Evolutionary conservation across 2,888 invertebrate species (phyloP), one percentile per base, ranked within the genome.

Genomic region (Lithodes maja): DNA sequence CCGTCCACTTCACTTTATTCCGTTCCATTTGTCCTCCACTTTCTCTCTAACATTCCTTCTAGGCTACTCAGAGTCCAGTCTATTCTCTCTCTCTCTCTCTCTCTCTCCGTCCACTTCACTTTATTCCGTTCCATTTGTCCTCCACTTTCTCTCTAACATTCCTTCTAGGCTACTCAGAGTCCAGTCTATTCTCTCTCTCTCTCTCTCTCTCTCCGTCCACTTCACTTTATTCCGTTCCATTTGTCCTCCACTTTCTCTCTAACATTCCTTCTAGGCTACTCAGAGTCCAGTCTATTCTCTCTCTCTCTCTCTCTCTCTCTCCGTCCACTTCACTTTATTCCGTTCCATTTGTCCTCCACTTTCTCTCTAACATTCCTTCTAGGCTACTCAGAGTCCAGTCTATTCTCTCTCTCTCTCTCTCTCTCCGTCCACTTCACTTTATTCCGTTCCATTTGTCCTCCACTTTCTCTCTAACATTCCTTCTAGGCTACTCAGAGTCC

Each of bases 41-140:
- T 71, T 17, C 71, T 71, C 71, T 71, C 71, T 15, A 71, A 3
- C 12, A 9, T 61, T 12, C 71, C 17, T 71, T 17, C 71, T n/a
- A 5, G 9, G 3, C 71, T 71, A 71, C 17, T 5, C 17, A 71
- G 9, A 71, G n/a, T 71, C 15, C 15, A n/a, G 3, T 71, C 71
- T n/a, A 3, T n/a, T 71, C 71, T 71, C 17, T 71, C 71, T 71
- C n/a, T 71, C 71, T 71, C 71, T 71, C 15, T n/a, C 71, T 9
- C 15, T 71, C 15, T 17, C 71, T 15, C 3, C 71, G 3, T 71
- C 15, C 3, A 5, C 71, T 71, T 71, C 3, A 12, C n/a, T 71
- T 71, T 71, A 3, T 17, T 15, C n/a, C 71, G 3, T 9, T 71
- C n/a, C 71, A 5, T 71, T n/a, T 17, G 2, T 55, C n/a, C 2